Evolutionary conservation across 1,140 invertebrate genomes (phyloP).

Genomic region (Pristionchus pacificus): DNA sequence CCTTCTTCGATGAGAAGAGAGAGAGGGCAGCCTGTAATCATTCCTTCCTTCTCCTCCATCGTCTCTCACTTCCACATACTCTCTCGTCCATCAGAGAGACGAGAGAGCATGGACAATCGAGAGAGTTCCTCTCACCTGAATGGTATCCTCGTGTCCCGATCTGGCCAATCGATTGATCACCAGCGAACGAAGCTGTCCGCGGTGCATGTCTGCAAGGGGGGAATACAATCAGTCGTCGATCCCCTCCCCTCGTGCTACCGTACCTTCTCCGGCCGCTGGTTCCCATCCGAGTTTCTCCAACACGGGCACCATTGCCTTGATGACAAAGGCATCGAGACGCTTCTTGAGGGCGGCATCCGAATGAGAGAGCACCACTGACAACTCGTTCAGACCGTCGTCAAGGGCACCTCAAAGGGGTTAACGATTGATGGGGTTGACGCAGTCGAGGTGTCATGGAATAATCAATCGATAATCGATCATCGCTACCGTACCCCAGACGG

Average conservation of each 20-base stretch:
- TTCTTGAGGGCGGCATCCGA: conserved; percentile 46
- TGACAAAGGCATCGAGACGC: conserved; percentile 56
- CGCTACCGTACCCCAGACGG: conserved; percentile 50
- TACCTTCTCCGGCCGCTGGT: conserved; percentile 58
- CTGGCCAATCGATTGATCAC: conserved; percentile 76
- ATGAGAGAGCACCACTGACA: conserved; percentile 30
- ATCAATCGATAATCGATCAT: not conserved
- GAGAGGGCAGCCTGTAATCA: not conserved
- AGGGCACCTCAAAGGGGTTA: not conserved
- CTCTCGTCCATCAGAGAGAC: too few relatives aligned
- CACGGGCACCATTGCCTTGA: conserved; percentile 56
- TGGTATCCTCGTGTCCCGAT: conserved; percentile 72
- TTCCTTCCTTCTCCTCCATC: too few relatives aligned
- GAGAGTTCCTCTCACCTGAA: conserved; percentile 68
- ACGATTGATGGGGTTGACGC: not conserved
- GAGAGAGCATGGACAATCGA: conserved; percentile 66
- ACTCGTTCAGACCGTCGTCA: conserved; percentile 19
- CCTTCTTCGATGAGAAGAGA: conserved; percentile 65
- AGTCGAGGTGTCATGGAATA: not conserved
- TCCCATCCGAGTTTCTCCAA: conserved; percentile 60
- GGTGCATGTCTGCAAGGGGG: conserved; percentile 59
- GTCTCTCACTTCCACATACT: too few relatives aligned
- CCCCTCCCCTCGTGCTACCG: conserved; percentile 1
- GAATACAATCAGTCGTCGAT: conserved; percentile 1
- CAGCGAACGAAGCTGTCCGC: conserved; percentile 76